A percentile compares a stretch with the other conserved stretches of the same genome.
Conservation (phyloP, 2,888 invertebrate genomes). For the Odontothrips loti region DNA sequence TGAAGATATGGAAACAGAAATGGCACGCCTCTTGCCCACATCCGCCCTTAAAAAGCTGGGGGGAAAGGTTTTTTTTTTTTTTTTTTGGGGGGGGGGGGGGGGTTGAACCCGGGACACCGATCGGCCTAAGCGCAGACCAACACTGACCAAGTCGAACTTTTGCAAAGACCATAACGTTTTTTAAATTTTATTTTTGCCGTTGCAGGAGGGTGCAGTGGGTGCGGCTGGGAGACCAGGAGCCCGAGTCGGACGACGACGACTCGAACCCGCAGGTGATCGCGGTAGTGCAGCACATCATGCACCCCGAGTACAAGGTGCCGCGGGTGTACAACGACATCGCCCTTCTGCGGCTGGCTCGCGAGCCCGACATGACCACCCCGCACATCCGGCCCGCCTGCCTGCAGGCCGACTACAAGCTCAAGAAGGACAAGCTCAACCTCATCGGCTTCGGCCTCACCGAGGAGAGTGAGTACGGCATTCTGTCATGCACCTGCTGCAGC, state of each 20-base stretch:
- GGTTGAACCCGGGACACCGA: too few species aligned
- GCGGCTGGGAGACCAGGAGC: conserved; percentile 33
- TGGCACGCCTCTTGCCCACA: too few species aligned
- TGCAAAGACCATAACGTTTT: background rate
- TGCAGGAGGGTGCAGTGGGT: conserved; percentile 34
- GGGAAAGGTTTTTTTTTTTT: conserved; percentile 13
- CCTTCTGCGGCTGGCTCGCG: conserved; percentile 32
- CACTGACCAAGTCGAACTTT: background rate
- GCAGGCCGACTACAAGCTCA: conserved; percentile 24
- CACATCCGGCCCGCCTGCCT: conserved; percentile 35
- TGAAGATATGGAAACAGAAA: too few species aligned
- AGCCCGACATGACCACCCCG: conserved; percentile 29
- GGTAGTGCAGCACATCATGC: conserved; percentile 27
- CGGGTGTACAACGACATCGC: conserved; percentile 35
- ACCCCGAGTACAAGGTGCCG: conserved; percentile 33
- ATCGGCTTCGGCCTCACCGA: conserved; percentile 33
- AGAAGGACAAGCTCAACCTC: conserved; percentile 32
- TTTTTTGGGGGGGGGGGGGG: too few species aligned
- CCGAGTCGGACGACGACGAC: conserved; percentile 30
- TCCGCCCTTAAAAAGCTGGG: background rate
- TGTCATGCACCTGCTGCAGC: too few species aligned
- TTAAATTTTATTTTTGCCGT: background rate
- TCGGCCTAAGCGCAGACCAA: too few species aligned
- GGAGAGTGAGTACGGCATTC: conserved; percentile 28
- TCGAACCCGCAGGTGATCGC: conserved; percentile 31